Evolutionary conservation across 2,797 vertebrate genomes (phyloP).

Genomic region (Brachymystax lenok): DNA sequence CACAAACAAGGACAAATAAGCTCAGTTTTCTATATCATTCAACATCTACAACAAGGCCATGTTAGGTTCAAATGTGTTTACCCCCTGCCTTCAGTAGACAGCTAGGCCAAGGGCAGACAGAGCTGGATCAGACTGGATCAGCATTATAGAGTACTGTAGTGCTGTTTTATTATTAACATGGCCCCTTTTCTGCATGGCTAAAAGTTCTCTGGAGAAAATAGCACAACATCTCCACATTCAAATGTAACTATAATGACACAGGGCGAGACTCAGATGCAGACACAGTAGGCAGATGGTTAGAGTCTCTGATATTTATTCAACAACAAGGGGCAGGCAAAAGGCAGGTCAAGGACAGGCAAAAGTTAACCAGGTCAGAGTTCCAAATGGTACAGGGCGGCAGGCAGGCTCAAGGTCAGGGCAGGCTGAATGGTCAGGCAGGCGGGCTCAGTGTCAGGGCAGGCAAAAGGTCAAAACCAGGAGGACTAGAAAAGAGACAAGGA

Average conservation of each 20-base stretch:
- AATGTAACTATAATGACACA: background rate
- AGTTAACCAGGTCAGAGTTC: too few species aligned
- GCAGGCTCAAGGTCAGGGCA: too few species aligned
- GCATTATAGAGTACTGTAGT: slow-evolving; percentile 17
- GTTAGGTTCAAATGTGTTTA: background rate
- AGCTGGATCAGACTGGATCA: background rate
- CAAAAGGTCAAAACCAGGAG: too few species aligned
- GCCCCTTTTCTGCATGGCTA: slow-evolving; percentile 11
- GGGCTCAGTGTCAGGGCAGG: too few species aligned
- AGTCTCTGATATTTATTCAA: too few species aligned
- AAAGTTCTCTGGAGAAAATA: slow-evolving; percentile 22
- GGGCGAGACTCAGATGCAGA: too few species aligned
- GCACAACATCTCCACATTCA: background rate
- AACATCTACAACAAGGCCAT: background rate
- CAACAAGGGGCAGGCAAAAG: too few species aligned
- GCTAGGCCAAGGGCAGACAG: background rate
- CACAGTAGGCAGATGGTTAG: too few species aligned
- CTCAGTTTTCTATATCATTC: background rate
- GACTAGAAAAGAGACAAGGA: too few species aligned
- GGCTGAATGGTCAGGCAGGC: too few species aligned
- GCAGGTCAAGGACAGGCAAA: too few species aligned
- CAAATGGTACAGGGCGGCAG: too few species aligned
- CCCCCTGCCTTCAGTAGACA: background rate
- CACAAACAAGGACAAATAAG: background rate
- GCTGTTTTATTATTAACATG: slow-evolving; percentile 34